Evolutionary conservation across 2,797 vertebrate genomes (phyloP), one percentile per base, ranked within the genome.

Genomic region (Emys orbicularis): DNA sequence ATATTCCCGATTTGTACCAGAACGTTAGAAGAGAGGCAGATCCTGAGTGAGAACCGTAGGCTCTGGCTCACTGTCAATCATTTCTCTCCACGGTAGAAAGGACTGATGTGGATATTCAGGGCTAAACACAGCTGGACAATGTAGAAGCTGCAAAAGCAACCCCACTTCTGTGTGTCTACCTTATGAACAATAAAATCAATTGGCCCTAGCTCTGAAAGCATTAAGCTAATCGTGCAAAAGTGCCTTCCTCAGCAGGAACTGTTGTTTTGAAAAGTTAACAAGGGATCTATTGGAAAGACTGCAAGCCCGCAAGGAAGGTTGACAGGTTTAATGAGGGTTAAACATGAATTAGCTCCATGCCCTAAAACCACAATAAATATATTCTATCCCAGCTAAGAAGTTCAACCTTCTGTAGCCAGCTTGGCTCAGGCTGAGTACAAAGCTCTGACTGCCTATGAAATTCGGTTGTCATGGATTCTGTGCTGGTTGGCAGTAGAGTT

Each of bases 161-260:
- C 74, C 94, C 93, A 94, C 94, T 94, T 97, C 94, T 97, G 90
- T 92, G 81, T 89, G 81, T 94, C 93, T 93, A 9, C 83, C 87
- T 79, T 83, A 85, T 72, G 79, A 96, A 90, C 80, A 94, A 77
- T 89, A 65, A 97, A 86, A 89, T 92, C 94, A 96, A 90, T 96
- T 96, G 94, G 86, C 50, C 94, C 68, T 92, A 92, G 82, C 88
- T 84, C 83, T 94, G 95, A 81, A 72, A 96, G 89, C 85, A 88
- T 87, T 87, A 91, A 86, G 65, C 65, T 65, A 87, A 89, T 84
- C 92, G 92, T 96, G 96, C 53, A 80, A 96, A 74, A 96, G 92
- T 87, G 50, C 57, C 80, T 96, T 92, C 92, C 86, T 95, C 96
- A 96, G 95, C 97, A 93, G n/a, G 96, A 95, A 34, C 23, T 37